Evolutionary conservation across 2,888 invertebrate species (phyloP), one percentile per base, ranked within the genome.

Genomic region (Heliconius aoede): DNA sequence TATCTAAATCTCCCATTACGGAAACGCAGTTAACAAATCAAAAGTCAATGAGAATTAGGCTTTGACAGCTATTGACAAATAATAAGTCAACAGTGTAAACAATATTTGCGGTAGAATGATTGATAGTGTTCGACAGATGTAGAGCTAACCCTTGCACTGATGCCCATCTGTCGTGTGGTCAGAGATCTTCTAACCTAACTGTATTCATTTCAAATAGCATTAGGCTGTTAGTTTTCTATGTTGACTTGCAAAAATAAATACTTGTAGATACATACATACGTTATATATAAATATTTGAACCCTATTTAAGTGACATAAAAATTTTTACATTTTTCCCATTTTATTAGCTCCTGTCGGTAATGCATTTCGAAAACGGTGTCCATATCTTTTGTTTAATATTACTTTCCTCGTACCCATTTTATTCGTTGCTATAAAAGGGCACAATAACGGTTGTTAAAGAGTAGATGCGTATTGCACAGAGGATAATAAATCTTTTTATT

Each of bases 401-500:
- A 89, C 90, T 87, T 89, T 90, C 85, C 87, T 88, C 91, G 89
- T 91, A 88, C 87, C 86, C 87, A 88, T 92, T 93, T 93, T 92
- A 93, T 93, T 92, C 88, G 89, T 87, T 83, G 89, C 89, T 87
- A 91, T 93, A 93, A 94, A 93, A 91, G 90, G 90, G 88, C 89
- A 89, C 89, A 88, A 88, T 93, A 91, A 92, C 90, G 91, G 91
- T 86, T 90, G 89, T 89, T 91, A 91, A 89, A 90, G 89, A 91
- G 91, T 86, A 84, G 86, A 85, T 88, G 86, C 89, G 79, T 74
- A 82, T 79, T 80, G 77, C 81, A 87, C 89, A 86, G 79, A 83
- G 81, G 84, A 86, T 88, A 86, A 94, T 94, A 94, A 94, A 94
- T 94, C 93, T 94, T 90, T 93, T 90, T 92, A 92, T 93, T 94